phyloP scores from a whole-genome alignment of 2,888 invertebrate genomes.

The Microctonus brassicae region DNA sequence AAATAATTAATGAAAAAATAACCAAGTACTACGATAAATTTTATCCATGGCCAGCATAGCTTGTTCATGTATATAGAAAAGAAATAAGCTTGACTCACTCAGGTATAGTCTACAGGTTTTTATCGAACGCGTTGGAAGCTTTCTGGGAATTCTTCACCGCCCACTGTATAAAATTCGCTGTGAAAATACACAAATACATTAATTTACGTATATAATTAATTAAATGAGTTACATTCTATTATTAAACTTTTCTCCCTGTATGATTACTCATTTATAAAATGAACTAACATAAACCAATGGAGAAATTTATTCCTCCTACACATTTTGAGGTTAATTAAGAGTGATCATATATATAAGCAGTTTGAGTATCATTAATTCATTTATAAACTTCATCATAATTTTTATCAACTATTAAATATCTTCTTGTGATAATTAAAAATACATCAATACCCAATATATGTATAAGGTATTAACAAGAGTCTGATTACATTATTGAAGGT shows the following conservation, averaged over 20 bases:
- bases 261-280: not conserved
- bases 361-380: no score
- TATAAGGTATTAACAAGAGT: not conserved
- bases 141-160: conserved; percentile 5
- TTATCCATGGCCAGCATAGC: not conserved
- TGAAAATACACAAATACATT: not conserved
- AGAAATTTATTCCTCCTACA: not conserved
- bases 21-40: no score
- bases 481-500: not conserved
- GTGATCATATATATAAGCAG: no score
- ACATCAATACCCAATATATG: not conserved
- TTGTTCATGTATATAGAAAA: not conserved
- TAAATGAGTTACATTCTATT: conserved; percentile 15
- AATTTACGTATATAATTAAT: not conserved
- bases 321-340: no score
- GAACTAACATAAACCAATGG: not conserved
- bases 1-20: not conserved
- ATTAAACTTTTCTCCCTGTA: not conserved
- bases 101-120: not conserved
- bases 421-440: not conserved
- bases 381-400: not conserved
- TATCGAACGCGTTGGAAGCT: not conserved
- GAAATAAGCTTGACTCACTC: not conserved
- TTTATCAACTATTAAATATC: not conserved
- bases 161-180: not conserved